Conservation (phyloP, 2,113 vertebrate genomes). For the Pipa parva region DNA sequence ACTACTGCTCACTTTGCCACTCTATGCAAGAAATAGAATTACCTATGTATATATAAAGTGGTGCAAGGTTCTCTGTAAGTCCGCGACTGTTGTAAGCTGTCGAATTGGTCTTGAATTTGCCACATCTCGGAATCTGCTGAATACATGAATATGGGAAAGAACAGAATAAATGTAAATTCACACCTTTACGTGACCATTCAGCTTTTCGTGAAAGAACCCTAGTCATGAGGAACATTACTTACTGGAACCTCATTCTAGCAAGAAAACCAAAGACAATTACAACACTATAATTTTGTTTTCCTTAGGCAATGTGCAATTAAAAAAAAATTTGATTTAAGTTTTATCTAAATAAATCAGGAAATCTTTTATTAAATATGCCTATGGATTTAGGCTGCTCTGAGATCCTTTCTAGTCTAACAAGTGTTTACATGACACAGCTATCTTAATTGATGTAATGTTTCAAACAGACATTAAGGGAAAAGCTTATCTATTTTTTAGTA, state of each 20-base stretch:
- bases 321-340: constrained; percentile 38
- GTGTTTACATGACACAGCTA: constrained; percentile 1
- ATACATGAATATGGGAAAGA: no score
- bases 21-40: no score
- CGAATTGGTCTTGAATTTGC: no score
- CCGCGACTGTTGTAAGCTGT: no score
- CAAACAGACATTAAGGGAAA: not conserved
- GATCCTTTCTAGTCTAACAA: not conserved
- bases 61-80: no score
- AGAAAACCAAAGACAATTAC: not conserved
- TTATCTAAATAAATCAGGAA: constrained; percentile 31
- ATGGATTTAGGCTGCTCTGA: constrained; percentile 29
- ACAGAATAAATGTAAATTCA: no score
- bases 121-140: no score
- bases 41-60: no score
- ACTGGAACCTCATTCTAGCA: not conserved
- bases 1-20: no score
- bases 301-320: constrained; percentile 30
- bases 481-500: not conserved
- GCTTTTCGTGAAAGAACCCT: no score
- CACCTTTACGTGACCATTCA: no score
- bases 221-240: not conserved
- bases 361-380: constrained; percentile 33
- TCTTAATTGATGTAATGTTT: constrained; percentile 5
- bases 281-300: constrained; percentile 29